Evolutionary conservation across 2,888 invertebrate species (phyloP).

Genomic region (Hypercompe scribonia): DNA sequence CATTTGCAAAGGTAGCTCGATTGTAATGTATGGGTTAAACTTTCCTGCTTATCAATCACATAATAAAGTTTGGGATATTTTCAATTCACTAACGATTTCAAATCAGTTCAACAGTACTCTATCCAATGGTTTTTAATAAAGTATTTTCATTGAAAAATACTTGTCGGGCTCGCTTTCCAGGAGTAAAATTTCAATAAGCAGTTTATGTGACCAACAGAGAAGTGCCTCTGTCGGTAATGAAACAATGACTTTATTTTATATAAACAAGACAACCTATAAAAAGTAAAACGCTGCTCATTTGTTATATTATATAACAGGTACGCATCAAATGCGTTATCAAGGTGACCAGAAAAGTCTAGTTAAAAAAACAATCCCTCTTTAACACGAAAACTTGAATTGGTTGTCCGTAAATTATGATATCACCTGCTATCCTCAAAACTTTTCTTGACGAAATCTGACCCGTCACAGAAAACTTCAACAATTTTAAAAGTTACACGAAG

Average conservation of each 20-base stretch:
- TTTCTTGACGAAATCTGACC: conserved; percentile 12
- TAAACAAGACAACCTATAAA: too few species aligned
- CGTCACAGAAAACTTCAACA: conserved; percentile 11
- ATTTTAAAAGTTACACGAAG: conserved; percentile 19
- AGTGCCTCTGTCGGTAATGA: neutral
- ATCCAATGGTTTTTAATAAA: too few species aligned
- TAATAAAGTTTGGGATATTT: neutral
- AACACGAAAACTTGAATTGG: conserved; percentile 4
- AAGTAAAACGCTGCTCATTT: too few species aligned
- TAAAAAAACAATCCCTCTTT: neutral
- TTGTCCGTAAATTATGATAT: conserved; percentile 14
- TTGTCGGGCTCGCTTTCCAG: neutral
- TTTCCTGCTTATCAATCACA: neutral
- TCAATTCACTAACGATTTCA: too few species aligned
- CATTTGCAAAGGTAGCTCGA: conserved; percentile 8
- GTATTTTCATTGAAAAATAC: neutral
- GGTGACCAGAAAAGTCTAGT: neutral
- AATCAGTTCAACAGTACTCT: too few species aligned
- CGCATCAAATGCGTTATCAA: neutral
- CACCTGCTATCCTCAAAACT: conserved; percentile 13
- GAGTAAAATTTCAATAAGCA: neutral
- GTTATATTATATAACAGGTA: neutral
- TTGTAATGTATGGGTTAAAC: neutral
- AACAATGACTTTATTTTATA: neutral
- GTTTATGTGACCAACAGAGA: neutral